These are phyloP conservation scores for Drosophila watanabei DNA, from an alignment of 1,140 invertebrate genomes.

Conservation along the genomic window DNA sequence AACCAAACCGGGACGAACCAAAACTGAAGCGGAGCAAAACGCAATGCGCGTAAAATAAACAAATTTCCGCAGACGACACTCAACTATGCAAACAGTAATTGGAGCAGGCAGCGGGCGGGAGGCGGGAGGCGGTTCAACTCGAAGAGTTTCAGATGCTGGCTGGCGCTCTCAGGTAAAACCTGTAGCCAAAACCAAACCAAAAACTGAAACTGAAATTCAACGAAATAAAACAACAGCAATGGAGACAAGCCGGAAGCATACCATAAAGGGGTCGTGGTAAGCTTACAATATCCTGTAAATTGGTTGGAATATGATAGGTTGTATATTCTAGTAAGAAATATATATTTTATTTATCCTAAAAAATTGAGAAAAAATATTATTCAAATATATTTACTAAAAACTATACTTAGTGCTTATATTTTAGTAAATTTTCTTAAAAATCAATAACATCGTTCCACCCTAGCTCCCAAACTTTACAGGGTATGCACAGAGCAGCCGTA, in stretches of 20 bases:
- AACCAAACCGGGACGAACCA: slow-evolving; percentile 33
- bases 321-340: neutral
- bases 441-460: neutral
- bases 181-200: slow-evolving; percentile 65
- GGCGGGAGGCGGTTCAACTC: slow-evolving; percentile 4
- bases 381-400: neutral
- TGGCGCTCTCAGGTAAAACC: slow-evolving; percentile 60
- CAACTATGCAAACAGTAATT: slow-evolving; percentile 83
- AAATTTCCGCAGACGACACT: slow-evolving; percentile 82
- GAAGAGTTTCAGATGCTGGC: slow-evolving; percentile 13
- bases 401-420: neutral
- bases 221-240: slow-evolving; percentile 43
- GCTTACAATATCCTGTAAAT: slow-evolving; percentile 6
- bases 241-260: neutral
- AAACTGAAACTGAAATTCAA: slow-evolving; percentile 66
- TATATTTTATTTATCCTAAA: too few species aligned
- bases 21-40: slow-evolving; percentile 60
- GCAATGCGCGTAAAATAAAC: slow-evolving; percentile 81
- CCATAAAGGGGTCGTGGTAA: neutral
- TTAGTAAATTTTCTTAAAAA: neutral
- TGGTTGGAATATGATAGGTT: too few species aligned
- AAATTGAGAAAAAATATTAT: neutral
- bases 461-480: neutral
- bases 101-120: slow-evolving; percentile 48
- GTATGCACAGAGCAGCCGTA: slow-evolving; percentile 30